Evolutionary conservation across 2,888 invertebrate species (phyloP).

Genomic region (Formica aserva): DNA sequence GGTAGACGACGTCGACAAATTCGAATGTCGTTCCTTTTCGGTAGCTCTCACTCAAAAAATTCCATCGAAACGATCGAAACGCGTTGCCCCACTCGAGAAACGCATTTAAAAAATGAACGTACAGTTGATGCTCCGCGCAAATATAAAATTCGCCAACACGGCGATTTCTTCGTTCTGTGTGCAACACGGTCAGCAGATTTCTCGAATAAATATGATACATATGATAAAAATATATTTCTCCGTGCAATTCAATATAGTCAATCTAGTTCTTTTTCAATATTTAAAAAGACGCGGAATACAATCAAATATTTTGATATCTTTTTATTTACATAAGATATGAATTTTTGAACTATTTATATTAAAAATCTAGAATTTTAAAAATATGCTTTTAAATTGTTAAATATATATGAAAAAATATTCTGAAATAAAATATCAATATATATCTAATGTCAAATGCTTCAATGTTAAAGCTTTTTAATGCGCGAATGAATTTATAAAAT

Average conservation of each 20-base stretch:
- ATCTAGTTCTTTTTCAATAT: background rate
- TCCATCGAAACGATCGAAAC: constrained; percentile 17
- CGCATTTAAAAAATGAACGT: constrained; percentile 31
- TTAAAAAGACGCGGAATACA: background rate
- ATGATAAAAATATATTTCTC: background rate
- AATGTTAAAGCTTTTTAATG: background rate
- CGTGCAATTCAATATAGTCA: background rate
- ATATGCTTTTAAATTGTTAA: background rate
- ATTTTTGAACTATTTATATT: background rate
- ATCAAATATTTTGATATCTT: background rate
- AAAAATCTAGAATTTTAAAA: background rate
- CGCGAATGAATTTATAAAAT: background rate
- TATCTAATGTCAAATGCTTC: background rate
- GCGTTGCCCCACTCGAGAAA: background rate
- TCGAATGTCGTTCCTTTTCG: background rate
- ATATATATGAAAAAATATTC: background rate
- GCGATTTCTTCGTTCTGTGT: background rate
- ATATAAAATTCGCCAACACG: constrained; percentile 1
- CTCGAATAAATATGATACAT: background rate
- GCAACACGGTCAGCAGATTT: constrained; percentile 14
- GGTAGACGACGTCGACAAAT: background rate
- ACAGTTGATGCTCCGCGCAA: background rate
- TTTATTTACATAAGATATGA: background rate
- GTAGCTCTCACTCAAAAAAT: constrained; percentile 19
- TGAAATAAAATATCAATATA: background rate